A percentile compares a stretch with the other conserved stretches of the same genome.
Conservation (phyloP, 2,113 vertebrate genomes). For the Egretta garzetta region DNA sequence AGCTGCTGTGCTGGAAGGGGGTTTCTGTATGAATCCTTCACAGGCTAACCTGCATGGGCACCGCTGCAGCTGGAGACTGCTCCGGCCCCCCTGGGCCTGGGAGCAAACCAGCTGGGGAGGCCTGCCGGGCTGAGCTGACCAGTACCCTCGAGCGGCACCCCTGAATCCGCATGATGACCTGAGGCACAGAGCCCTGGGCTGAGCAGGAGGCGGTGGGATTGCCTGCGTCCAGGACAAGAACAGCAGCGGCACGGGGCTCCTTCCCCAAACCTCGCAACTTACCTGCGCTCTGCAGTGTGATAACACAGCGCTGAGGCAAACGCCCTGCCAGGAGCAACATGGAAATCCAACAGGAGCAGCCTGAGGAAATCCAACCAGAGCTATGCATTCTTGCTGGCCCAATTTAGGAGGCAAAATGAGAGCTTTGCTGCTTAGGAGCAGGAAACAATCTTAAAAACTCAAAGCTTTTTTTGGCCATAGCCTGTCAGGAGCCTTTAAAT, state of each 20-base stretch:
- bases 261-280: background rate
- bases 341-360: background rate
- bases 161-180: fast-evolving
- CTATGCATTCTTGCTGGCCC: background rate
- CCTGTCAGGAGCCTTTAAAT: conserved; percentile 46
- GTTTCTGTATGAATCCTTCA: background rate
- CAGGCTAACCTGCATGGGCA: background rate
- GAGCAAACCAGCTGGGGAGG: background rate
- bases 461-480: conserved; percentile 37
- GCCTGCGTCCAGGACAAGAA: fast-evolving
- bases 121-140: background rate
- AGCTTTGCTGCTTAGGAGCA: conserved; percentile 32
- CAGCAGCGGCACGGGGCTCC: background rate
- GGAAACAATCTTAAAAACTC: conserved; percentile 48
- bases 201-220: background rate
- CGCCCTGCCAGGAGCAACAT: background rate
- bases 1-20: background rate
- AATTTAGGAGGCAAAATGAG: conserved; percentile 27
- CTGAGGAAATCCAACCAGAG: background rate
- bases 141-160: background rate
- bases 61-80: background rate
- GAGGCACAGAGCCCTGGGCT: background rate
- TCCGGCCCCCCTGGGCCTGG: background rate
- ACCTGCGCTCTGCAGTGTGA: background rate
- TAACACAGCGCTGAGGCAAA: background rate